Conservation (phyloP, 2,113 vertebrate species). For the Astur gentilis region DNA sequence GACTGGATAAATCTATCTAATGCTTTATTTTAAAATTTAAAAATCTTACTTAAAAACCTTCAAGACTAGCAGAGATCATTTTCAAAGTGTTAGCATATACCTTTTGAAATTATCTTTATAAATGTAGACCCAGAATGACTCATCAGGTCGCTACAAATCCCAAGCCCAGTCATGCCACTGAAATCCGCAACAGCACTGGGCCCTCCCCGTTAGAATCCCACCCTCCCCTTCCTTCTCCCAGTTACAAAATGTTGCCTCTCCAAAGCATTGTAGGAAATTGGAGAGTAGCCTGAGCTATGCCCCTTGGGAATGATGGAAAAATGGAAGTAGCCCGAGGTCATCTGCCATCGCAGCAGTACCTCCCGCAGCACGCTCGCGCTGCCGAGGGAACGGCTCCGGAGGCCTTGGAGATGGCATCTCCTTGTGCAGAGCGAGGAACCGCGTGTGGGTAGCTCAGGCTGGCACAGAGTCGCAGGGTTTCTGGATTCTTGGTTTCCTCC, state of each 20-base stretch:
- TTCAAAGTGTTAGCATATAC: neutral
- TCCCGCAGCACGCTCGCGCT: neutral
- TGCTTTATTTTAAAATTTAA: neutral
- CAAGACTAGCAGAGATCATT: neutral
- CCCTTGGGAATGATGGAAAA: neutral
- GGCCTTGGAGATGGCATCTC: neutral
- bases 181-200: neutral
- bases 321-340: fast-evolving
- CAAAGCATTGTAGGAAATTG: fast-evolving
- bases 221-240: neutral
- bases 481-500: neutral
- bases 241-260: neutral
- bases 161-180: neutral
- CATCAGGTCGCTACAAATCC: neutral
- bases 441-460: neutral
- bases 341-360: fast-evolving
- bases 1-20: neutral
- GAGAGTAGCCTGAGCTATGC: neutral
- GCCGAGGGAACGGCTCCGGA: neutral
- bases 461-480: neutral
- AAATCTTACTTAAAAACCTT: neutral
- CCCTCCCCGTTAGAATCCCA: neutral
- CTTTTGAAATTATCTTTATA: neutral
- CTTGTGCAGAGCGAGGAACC: neutral
- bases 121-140: neutral